Evolutionary conservation across 2,888 invertebrate species (phyloP), one percentile per base, ranked within the genome.

Genomic region (Acronicta leporina): DNA sequence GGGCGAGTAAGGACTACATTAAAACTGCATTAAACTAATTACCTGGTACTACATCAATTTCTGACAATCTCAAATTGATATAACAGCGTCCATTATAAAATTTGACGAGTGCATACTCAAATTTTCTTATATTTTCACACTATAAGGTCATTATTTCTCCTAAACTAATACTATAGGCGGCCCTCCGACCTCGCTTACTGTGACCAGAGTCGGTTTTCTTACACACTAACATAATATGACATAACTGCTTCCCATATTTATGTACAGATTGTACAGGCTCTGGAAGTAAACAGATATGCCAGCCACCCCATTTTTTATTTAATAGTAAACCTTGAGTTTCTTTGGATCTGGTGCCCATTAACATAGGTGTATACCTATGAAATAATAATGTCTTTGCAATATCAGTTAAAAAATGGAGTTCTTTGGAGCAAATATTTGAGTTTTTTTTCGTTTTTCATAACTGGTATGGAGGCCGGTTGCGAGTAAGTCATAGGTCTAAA

Each of bases 101-200:
- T 66, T 73, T 65, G 71, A 75, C 77, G 79, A 79, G 75, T 81
- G 73, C 69, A 61, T 69, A 70, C 76, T 77, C 62, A 68, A 56
- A 70, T 68, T 74, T 69, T 68, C 64, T 69, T 60, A 71, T 54
- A 69, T 52, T 33, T 62, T 68, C 60, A 70, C 57, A 63, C 59
- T 63, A 73, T 63, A 73, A 75, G 70, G 78, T 79, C 74, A 72
- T 77, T 74, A 76, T 75, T 71, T 77, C 45, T 68, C 58, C 82
- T 83, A 87, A 77, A 79, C 86, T 92, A 91, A 87, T 75, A 82
- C 91, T 92, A 94, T 92, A 94, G 93, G 92, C 92, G 93, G 93
- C 89, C 91, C 86, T 82, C 87, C 87, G 87, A 91, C 91, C 90
- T 88, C 77, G 82, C 79, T 80, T 82, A 76, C 86, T 82, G 86